Conservation (phyloP, 2,113 vertebrate species). For the Tachysurus fulvidraco region DNA sequence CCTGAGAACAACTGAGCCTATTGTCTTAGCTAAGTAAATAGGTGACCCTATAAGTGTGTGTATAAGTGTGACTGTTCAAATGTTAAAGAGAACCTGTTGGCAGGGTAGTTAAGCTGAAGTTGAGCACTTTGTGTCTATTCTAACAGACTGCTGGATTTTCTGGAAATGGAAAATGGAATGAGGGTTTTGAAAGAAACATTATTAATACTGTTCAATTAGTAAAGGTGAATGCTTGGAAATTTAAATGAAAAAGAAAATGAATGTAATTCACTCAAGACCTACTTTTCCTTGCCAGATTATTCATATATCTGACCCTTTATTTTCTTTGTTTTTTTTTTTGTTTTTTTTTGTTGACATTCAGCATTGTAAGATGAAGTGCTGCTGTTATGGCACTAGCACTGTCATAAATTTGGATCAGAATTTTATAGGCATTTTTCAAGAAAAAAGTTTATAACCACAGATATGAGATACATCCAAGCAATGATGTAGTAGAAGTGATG, state of each 20-base stretch:
- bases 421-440: conserved; percentile 17
- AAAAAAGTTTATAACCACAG: conserved; percentile 78
- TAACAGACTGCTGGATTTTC: not conserved
- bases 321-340: conserved; percentile 24
- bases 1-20: conserved; percentile 57
- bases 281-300: conserved; percentile 55
- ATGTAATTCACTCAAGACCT: conserved; percentile 80
- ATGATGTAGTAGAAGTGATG: conserved; percentile 81
- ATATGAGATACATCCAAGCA: conserved; percentile 91
- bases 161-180: not conserved
- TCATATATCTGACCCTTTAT: conserved; percentile 50
- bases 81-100: not conserved
- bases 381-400: conserved; percentile 58
- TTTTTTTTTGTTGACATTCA: conserved; percentile 3
- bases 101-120: not conserved
- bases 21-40: not conserved
- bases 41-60: not conserved
- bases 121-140: not conserved
- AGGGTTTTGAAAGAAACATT: not conserved
- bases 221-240: not conserved
- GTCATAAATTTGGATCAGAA: conserved; percentile 72
- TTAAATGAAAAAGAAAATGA: conserved; percentile 66
- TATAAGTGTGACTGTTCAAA: not conserved
- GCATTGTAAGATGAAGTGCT: conserved; percentile 10
- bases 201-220: not conserved